phyloP scores from a whole-genome alignment of 2,113 vertebrate genomes.

The Oenanthe oenanthe region DNA sequence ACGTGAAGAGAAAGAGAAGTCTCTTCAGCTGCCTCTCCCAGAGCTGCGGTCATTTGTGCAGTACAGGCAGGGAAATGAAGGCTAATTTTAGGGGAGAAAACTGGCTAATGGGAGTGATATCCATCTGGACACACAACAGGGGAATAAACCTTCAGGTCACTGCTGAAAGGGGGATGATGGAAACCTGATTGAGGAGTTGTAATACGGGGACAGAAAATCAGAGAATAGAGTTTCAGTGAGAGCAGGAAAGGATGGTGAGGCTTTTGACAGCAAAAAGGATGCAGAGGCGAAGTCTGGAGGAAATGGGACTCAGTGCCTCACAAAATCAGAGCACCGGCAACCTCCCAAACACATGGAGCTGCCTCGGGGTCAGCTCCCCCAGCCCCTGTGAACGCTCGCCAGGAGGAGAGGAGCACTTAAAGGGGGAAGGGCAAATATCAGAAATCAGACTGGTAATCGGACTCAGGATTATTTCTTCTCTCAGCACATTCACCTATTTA shows the following conservation, averaged over 20 bases:
- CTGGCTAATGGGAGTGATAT: neutral
- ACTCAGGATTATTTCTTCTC: neutral
- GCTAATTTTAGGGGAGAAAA: neutral
- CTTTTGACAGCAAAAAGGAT: neutral
- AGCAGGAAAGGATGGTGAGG: neutral
- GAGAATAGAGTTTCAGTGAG: neutral
- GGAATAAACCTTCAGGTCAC: neutral
- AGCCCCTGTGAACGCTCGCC: neutral
- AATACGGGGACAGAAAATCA: neutral
- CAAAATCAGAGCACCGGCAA: neutral
- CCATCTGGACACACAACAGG: neutral
- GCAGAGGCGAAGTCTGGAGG: neutral
- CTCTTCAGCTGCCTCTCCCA: neutral
- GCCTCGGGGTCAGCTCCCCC: neutral
- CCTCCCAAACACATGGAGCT: neutral
- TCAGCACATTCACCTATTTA: neutral
- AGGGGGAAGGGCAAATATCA: neutral
- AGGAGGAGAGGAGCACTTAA: neutral
- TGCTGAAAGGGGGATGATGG: accelerated
- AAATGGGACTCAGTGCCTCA: neutral
- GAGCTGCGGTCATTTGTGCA: neutral
- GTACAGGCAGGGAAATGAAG: neutral
- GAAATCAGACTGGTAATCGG: neutral
- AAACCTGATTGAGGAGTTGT: neutral
- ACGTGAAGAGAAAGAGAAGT: neutral